These are phyloP conservation scores for Dasypus novemcinctus DNA, from an alignment of 2,113 vertebrate species.

Conservation along the genomic window DNA sequence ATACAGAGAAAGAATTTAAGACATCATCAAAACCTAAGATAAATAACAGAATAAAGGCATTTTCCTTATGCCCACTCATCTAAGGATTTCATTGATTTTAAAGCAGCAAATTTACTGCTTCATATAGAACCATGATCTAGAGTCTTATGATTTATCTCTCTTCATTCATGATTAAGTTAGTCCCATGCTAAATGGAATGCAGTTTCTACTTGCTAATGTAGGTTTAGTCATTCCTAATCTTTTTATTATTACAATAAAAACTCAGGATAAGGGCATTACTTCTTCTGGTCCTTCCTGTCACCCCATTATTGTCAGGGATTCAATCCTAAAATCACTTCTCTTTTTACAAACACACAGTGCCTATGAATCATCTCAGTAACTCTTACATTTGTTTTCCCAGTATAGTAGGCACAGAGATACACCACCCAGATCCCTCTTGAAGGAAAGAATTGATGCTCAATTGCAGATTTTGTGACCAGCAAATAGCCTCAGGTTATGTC, in stretches of 20 bases:
- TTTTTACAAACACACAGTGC: not conserved
- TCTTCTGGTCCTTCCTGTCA: not conserved
- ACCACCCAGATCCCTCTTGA: not conserved
- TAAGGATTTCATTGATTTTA: slow-evolving; percentile 6
- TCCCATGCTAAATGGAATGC: not conserved
- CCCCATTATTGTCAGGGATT: not conserved
- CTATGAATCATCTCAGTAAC: not conserved
- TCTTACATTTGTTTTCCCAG: not conserved
- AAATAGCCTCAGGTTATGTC: not conserved
- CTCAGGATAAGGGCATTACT: not conserved
- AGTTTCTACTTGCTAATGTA: not conserved
- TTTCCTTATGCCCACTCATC: not conserved
- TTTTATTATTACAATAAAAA: slow-evolving; percentile 13
- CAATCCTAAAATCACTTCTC: not conserved
- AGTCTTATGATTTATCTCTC: not conserved
- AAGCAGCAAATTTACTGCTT: not conserved
- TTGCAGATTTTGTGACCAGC: not conserved
- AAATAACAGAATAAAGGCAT: not conserved
- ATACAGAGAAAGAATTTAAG: not conserved
- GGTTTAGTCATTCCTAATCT: not conserved
- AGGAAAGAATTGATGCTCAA: not conserved
- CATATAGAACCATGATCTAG: not conserved
- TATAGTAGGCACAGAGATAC: not conserved
- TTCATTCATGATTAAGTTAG: slow-evolving; percentile 2
- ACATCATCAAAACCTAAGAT: not conserved